phyloP scores from a whole-genome alignment of 2,888 invertebrate species.

The Polylopha cassiicola region DNA sequence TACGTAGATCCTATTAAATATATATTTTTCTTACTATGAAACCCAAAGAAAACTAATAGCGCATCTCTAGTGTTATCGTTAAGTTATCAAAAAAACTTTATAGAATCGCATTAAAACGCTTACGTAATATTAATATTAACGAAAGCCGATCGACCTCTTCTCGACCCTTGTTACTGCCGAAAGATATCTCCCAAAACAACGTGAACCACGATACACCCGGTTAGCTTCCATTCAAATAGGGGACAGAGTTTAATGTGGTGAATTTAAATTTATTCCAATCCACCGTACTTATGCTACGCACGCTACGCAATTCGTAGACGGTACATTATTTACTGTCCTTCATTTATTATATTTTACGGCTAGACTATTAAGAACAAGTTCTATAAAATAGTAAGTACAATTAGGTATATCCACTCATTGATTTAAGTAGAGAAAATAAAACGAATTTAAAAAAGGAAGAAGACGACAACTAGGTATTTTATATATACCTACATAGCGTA shows the following conservation, averaged over 20 bases:
- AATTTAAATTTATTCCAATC: constrained; percentile 39
- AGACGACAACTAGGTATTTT: no score
- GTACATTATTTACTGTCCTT: neutral
- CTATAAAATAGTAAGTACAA: neutral
- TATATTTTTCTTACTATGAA: no score
- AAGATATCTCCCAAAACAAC: constrained; percentile 26
- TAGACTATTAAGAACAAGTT: neutral
- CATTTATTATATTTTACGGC: neutral
- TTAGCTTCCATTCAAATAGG: constrained; percentile 36
- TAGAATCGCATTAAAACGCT: no score
- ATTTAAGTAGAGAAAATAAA: no score
- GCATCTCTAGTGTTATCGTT: no score
- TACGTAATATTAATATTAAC: no score
- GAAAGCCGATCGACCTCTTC: constrained; percentile 32
- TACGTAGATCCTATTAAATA: no score
- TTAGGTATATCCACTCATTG: no score
- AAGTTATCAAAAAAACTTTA: no score
- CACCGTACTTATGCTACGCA: constrained; percentile 11
- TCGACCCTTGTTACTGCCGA: constrained; percentile 27
- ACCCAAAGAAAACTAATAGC: no score
- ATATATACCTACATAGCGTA: no score
- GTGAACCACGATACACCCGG: constrained; percentile 41
- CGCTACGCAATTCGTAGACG: constrained; percentile 11
- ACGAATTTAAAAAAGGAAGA: no score
- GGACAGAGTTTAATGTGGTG: constrained; percentile 42